phyloP scores from a whole-genome alignment of 2,113 vertebrate species.

The Oenanthe melanoleuca region DNA sequence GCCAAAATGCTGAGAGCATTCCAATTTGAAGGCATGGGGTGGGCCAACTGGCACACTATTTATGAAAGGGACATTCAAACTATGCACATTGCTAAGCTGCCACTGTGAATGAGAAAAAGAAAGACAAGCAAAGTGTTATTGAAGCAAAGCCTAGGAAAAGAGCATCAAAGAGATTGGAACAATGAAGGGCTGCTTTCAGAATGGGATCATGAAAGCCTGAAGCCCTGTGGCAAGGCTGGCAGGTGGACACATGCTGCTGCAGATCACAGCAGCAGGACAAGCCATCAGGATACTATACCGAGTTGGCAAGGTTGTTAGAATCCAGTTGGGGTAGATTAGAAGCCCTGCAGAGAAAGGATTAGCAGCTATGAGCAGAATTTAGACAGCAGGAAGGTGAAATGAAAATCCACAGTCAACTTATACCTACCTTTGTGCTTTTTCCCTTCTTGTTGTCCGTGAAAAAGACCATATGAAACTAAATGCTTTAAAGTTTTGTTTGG shows the following conservation, averaged over 20 bases:
- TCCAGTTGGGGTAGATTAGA: conserved; percentile 53
- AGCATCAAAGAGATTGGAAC: conserved; percentile 18
- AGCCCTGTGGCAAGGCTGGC: conserved; percentile 40
- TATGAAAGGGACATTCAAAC: conserved; percentile 21
- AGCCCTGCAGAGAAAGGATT: conserved; percentile 35
- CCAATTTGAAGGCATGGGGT: not conserved
- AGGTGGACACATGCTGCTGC: conserved; percentile 31
- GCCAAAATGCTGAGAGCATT: conserved; percentile 13
- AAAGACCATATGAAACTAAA: not conserved
- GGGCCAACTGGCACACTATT: conserved; percentile 26
- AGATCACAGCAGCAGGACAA: conserved; percentile 39
- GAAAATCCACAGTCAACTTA: not conserved
- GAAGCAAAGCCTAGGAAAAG: conserved; percentile 49
- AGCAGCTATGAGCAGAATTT: conserved; percentile 4
- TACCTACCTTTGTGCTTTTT: not conserved
- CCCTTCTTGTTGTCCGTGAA: not conserved
- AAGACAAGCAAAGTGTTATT: conserved; percentile 27
- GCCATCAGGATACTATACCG: not conserved
- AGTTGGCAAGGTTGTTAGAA: conserved; percentile 39
- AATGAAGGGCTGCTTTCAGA: not conserved
- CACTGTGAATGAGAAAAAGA: conserved; percentile 31
- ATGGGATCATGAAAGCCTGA: conserved; percentile 6
- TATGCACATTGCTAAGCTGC: not conserved
- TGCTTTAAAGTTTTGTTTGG: not conserved
- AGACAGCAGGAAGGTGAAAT: not conserved